These are phyloP conservation scores for Salticus scenicus DNA, from an alignment of 2,888 invertebrate species.

Conservation along the genomic window DNA sequence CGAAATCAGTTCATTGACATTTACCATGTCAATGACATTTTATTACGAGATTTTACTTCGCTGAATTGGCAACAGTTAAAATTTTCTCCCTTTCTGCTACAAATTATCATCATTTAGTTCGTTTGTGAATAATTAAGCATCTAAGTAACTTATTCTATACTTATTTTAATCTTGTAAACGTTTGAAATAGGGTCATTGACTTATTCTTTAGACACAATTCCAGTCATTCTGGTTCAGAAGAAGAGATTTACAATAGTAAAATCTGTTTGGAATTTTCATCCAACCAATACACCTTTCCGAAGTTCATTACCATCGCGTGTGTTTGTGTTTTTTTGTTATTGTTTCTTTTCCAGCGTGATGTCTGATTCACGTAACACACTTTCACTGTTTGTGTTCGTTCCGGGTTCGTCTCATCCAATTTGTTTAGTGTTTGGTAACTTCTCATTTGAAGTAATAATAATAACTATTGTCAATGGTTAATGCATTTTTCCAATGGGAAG, in stretches of 20 bases:
- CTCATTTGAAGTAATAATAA: too few relatives aligned
- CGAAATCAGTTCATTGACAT: background rate
- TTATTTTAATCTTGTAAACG: background rate
- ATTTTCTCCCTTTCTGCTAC: too few relatives aligned
- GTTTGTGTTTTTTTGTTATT: constrained; percentile 31
- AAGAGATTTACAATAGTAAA: background rate
- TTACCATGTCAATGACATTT: background rate
- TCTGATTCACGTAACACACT: constrained; percentile 67
- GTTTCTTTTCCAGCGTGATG: constrained; percentile 16
- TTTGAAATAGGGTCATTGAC: background rate
- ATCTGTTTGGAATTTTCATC: background rate
- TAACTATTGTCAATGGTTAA: too few relatives aligned
- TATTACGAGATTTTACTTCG: too few relatives aligned
- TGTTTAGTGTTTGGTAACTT: too few relatives aligned
- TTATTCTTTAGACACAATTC: background rate
- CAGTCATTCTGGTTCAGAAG: background rate
- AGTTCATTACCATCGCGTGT: constrained; percentile 42
- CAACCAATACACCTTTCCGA: background rate
- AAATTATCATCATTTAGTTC: too few relatives aligned
- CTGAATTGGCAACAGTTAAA: too few relatives aligned
- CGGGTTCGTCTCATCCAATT: background rate
- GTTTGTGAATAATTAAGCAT: too few relatives aligned
- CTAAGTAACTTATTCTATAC: too few relatives aligned
- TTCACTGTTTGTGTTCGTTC: constrained; percentile 32
- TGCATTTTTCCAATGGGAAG: too few relatives aligned